A percentile compares a stretch with the other conserved stretches of the same genome.
Conservation (phyloP, 2,888 invertebrate genomes). For the Baronia brevicornis region DNA sequence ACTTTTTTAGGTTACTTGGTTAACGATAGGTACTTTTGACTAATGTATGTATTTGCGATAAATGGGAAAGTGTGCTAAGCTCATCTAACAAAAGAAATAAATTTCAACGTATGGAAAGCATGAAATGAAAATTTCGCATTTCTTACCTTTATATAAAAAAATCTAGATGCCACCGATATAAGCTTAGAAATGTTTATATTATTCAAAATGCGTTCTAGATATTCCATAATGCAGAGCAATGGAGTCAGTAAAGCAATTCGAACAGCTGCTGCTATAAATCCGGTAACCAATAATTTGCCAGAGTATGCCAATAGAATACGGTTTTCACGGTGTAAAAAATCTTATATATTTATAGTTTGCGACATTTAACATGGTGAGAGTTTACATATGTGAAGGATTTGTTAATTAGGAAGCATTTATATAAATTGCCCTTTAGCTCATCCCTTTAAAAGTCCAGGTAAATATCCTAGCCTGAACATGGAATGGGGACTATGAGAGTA, state of each 20-base stretch:
- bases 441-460: no score
- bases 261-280: conserved; percentile 26
- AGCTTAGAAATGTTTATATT: conserved; percentile 4
- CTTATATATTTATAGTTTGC: no score
- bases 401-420: no score
- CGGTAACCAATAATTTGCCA: conserved; percentile 21
- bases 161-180: no score
- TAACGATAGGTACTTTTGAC: not conserved
- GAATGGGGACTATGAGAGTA: no score
- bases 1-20: conserved; percentile 1
- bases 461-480: no score
- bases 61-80: no score
- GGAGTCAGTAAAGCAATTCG: conserved; percentile 18
- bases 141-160: conserved; percentile 1
- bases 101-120: not conserved
- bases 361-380: no score
- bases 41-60: no score
- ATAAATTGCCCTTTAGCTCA: no score
- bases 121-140: not conserved
- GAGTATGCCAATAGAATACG: conserved; percentile 16
- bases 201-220: conserved; percentile 14
- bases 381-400: no score
- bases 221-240: conserved; percentile 20
- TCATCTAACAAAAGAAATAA: no score
- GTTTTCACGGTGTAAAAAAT: conserved; percentile 8